A percentile compares a stretch with the other conserved stretches of the same genome.
These are phyloP conservation scores for Venusia cambrica DNA, from an alignment of 2,888 invertebrate genomes.

Conservation along the genomic window DNA sequence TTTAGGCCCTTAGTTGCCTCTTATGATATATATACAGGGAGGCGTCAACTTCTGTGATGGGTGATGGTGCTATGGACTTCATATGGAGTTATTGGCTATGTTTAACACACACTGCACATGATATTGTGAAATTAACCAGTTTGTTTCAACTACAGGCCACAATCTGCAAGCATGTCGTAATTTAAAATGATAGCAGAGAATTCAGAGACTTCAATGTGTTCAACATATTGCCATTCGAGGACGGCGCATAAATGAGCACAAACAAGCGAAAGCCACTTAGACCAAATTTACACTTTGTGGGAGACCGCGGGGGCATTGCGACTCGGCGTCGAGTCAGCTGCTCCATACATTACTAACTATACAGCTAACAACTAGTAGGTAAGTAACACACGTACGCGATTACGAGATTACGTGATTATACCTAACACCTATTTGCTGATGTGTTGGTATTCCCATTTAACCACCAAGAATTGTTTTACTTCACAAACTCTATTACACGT, in stretches of 20 bases:
- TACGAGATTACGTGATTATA: slow-evolving; percentile 26
- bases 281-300: slow-evolving; percentile 80
- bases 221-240: slow-evolving; percentile 62
- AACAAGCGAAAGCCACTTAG: slow-evolving; percentile 77
- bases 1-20: too few relatives aligned
- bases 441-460: slow-evolving; percentile 28
- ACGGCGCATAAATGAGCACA: slow-evolving; percentile 69
- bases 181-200: slow-evolving; percentile 67
- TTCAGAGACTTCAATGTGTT: slow-evolving; percentile 61
- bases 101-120: slow-evolving; percentile 66
- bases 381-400: slow-evolving; percentile 32
- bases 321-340: slow-evolving; percentile 64
- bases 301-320: slow-evolving; percentile 69
- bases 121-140: slow-evolving; percentile 74
- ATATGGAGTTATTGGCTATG: too few relatives aligned
- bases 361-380: too few relatives aligned
- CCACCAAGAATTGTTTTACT: slow-evolving; percentile 34
- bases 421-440: slow-evolving; percentile 15
- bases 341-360: slow-evolving; percentile 48
- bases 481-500: slow-evolving; percentile 42
- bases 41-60: too few relatives aligned
- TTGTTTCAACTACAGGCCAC: slow-evolving; percentile 57
- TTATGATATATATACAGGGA: too few relatives aligned
- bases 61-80: too few relatives aligned
- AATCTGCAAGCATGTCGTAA: slow-evolving; percentile 66